Percentiles rank a stretch among this genome's conserved stretches.
Evolutionary conservation across 2,797 vertebrate species (phyloP).

Genomic region (Brachyalestes nurse): DNA sequence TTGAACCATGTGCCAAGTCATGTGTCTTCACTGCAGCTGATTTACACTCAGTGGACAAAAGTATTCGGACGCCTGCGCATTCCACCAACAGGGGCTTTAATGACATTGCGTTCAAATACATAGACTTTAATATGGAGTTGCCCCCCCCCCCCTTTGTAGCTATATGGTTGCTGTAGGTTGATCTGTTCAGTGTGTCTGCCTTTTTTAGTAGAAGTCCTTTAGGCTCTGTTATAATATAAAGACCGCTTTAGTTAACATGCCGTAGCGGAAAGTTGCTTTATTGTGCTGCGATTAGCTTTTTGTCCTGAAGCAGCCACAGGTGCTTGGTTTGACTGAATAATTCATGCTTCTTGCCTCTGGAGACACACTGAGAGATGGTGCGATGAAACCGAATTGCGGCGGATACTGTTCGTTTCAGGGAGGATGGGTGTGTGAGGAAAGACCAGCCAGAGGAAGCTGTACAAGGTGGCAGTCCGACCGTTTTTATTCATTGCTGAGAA

Average conservation of each 20-base stretch:
- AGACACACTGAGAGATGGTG: not conserved
- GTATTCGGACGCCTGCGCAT: too few species aligned
- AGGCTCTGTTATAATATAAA: not conserved
- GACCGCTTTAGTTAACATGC: constrained; percentile 46
- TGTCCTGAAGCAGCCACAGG: constrained; percentile 41
- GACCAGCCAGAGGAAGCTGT: not conserved
- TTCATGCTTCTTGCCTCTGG: constrained; percentile 38
- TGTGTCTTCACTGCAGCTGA: not conserved
- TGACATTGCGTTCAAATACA: too few species aligned
- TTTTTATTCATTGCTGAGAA: not conserved
- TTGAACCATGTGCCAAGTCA: not conserved
- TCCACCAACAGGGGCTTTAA: too few species aligned
- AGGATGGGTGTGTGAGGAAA: not conserved
- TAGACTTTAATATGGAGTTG: too few species aligned
- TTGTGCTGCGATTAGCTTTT: constrained; percentile 39
- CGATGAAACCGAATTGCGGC: not conserved
- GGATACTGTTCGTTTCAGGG: not conserved
- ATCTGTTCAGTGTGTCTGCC: too few species aligned
- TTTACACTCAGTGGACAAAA: too few species aligned
- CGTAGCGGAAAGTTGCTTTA: constrained; percentile 19
- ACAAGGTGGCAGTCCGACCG: not conserved
- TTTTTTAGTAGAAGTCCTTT: not conserved
- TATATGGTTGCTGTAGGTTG: too few species aligned
- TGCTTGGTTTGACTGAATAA: constrained; percentile 54
- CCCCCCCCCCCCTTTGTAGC: too few species aligned